phyloP scores from a whole-genome alignment of 1,140 invertebrate species.

The Hylaeus anthracinus region DNA sequence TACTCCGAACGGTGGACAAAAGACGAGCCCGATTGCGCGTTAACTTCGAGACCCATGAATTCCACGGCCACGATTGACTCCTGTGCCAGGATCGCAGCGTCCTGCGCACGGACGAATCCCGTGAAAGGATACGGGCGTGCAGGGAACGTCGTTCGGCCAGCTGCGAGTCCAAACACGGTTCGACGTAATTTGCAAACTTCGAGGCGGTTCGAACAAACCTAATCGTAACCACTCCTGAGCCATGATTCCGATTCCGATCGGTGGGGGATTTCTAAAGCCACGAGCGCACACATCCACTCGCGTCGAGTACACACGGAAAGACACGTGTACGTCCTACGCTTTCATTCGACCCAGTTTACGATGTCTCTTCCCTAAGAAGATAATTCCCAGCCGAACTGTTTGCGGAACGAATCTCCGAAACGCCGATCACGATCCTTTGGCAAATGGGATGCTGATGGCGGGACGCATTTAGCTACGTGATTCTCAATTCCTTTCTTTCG shows the following conservation, averaged over 20 bases:
- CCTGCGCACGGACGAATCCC: background rate
- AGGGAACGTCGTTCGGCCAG: background rate
- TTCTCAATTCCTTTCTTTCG: background rate
- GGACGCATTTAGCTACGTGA: background rate
- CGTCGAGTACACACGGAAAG: background rate
- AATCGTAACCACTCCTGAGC: background rate
- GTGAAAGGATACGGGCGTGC: conserved; percentile 4
- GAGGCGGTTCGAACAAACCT: conserved; percentile 6
- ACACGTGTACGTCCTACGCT: background rate
- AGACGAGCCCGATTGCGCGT: conserved; percentile 11
- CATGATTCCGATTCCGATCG: conserved; percentile 42
- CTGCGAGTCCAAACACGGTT: conserved; percentile 13
- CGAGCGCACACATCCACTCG: no score
- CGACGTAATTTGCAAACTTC: conserved; percentile 63
- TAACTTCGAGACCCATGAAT: conserved; percentile 16
- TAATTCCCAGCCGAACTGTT: conserved; percentile 30
- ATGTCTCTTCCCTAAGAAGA: conserved; percentile 34
- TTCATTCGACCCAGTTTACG: conserved; percentile 57
- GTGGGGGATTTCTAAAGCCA: conserved; percentile 26
- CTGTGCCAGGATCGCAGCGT: background rate
- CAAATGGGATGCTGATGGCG: no score
- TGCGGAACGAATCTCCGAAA: conserved; percentile 35
- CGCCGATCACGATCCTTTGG: conserved; percentile 16
- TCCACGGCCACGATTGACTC: conserved; percentile 19
- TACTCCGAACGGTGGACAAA: conserved; percentile 7